Percentiles rank a stretch among this genome's conserved stretches.
Evolutionary conservation across 2,113 vertebrate genomes (phyloP).

Genomic region (Podarcis cretensis): DNA sequence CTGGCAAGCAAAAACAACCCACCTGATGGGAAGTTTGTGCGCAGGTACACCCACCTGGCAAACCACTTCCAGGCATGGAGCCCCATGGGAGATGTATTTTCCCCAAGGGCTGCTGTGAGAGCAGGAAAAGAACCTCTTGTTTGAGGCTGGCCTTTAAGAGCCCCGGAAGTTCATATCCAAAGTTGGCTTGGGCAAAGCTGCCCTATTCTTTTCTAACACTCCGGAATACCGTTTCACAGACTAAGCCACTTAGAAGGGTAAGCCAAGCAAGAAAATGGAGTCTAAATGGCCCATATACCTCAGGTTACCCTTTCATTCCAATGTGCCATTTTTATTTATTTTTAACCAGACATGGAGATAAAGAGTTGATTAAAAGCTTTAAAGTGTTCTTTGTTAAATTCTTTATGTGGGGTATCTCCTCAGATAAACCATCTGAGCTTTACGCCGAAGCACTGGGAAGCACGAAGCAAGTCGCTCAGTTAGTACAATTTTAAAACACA

Average conservation of each 20-base stretch:
- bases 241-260: background rate
- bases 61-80: background rate
- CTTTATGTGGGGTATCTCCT: constrained; percentile 20
- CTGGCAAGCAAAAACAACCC: no score
- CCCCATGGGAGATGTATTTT: background rate
- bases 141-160: background rate
- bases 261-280: constrained; percentile 1
- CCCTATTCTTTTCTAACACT: background rate
- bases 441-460: constrained; percentile 3
- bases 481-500: constrained; percentile 28
- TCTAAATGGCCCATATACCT: background rate
- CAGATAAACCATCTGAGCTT: constrained; percentile 22
- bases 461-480: background rate
- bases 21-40: no score
- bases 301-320: background rate
- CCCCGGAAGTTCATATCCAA: background rate
- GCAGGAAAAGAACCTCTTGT: background rate
- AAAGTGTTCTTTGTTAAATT: constrained; percentile 44
- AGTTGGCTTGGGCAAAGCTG: background rate
- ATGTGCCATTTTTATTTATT: background rate
- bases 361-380: constrained; percentile 31
- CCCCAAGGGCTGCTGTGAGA: background rate
- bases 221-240: background rate
- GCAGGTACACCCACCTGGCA: no score
- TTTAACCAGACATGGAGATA: background rate